Conservation (phyloP, 2,797 vertebrate species). For the Sciurus carolinensis region DNA sequence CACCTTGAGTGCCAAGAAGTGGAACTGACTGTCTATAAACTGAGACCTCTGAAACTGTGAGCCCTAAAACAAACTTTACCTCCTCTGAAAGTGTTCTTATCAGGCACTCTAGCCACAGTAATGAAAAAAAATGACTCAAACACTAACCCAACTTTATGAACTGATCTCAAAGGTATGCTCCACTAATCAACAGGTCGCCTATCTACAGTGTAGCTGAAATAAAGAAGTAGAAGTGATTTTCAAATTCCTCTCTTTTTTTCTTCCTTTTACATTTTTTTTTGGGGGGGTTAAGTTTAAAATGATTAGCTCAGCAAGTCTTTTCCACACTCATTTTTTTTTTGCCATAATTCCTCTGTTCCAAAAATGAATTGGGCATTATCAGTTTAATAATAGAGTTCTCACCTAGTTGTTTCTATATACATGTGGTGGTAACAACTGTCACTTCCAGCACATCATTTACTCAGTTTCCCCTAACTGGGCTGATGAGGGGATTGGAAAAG, state of each 20-base stretch:
- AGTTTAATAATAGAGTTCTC: not conserved
- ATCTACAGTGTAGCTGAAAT: not conserved
- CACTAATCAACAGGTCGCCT: not conserved
- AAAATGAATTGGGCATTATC: not conserved
- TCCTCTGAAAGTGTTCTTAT: no score
- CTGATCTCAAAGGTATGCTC: not conserved
- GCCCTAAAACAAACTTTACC: no score
- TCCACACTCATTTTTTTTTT: not conserved
- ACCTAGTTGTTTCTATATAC: not conserved
- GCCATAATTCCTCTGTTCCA: not conserved
- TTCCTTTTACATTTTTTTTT: not conserved
- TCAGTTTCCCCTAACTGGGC: no score
- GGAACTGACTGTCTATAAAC: no score
- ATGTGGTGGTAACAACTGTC: no score
- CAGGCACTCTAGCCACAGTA: no score
- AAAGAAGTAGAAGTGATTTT: not conserved
- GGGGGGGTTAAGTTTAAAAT: not conserved
- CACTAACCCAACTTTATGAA: not conserved
- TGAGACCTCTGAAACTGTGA: no score
- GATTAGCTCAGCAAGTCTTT: not conserved
- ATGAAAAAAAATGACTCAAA: no score
- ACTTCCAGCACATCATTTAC: no score
- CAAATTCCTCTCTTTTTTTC: not conserved
- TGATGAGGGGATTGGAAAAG: no score
- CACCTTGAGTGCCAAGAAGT: no score